Percentiles rank a stretch among this genome's conserved stretches.
These are phyloP conservation scores for Lasioglossum vierecki DNA, from an alignment of 2,888 invertebrate species.

Conservation along the genomic window DNA sequence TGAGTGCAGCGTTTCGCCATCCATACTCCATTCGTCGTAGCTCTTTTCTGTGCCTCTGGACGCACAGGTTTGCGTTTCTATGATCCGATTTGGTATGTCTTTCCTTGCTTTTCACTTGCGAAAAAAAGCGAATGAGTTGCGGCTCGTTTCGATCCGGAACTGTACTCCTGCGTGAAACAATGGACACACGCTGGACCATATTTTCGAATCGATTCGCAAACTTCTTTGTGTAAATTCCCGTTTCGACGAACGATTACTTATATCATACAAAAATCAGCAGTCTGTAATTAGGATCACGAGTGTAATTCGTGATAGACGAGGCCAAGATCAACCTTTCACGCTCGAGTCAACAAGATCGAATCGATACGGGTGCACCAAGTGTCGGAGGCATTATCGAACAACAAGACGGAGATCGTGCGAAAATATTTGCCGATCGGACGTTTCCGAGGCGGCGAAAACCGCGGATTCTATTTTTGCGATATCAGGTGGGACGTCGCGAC, in stretches of 20 bases:
- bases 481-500: conserved; percentile 16
- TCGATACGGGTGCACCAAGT: conserved; percentile 16
- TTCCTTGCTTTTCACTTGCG: too few relatives aligned
- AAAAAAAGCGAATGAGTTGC: too few relatives aligned
- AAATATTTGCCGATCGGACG: conserved; percentile 56
- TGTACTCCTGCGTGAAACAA: not conserved
- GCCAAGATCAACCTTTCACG: conserved; percentile 43
- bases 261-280: too few relatives aligned
- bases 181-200: not conserved
- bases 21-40: too few relatives aligned
- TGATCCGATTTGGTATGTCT: too few relatives aligned
- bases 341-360: conserved; percentile 21
- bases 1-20: too few relatives aligned
- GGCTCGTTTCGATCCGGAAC: not conserved
- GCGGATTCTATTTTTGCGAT: conserved; percentile 38
- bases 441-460: conserved; percentile 14
- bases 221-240: not conserved
- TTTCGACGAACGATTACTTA: not conserved
- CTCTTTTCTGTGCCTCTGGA: too few relatives aligned
- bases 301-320: conserved; percentile 19
- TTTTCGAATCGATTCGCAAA: not conserved
- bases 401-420: conserved; percentile 35
- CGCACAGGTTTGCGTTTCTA: too few relatives aligned
- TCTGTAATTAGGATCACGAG: not conserved
- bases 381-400: conserved; percentile 42